A percentile compares a stretch with the other conserved stretches of the same genome.
These are phyloP conservation scores for Lepas anatifera DNA, from an alignment of 2,888 invertebrate genomes.

Conservation along the genomic window DNA sequence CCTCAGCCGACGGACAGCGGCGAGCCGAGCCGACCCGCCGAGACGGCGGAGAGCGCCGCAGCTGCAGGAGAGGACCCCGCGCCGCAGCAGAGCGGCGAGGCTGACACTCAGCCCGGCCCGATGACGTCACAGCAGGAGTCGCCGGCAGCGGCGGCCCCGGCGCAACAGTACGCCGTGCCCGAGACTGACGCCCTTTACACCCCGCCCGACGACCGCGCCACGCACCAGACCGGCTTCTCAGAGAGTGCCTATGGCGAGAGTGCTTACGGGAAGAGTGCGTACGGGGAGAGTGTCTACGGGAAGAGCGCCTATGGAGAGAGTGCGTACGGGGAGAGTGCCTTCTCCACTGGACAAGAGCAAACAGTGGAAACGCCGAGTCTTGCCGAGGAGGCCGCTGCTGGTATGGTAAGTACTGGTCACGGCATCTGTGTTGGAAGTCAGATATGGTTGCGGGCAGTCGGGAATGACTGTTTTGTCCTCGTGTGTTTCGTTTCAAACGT, in stretches of 20 bases:
- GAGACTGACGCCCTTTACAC: background rate
- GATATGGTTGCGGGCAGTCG: no score
- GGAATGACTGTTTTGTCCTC: no score
- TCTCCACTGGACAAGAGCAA: background rate
- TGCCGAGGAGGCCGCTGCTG: background rate
- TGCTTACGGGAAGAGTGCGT: background rate
- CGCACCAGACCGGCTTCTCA: background rate
- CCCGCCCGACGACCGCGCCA: background rate
- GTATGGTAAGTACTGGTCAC: background rate
- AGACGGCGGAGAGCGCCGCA: background rate
- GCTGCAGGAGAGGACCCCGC: background rate
- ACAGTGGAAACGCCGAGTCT: background rate
- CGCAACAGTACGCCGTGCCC: background rate
- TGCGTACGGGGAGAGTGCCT: background rate
- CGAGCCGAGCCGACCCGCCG: background rate
- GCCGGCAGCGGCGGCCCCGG: background rate
- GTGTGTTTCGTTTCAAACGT: no score
- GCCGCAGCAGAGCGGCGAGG: background rate
- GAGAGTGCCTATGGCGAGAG: background rate
- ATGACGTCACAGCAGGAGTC: background rate
- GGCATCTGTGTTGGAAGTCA: no score
- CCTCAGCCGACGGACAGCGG: background rate
- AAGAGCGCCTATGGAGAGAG: background rate
- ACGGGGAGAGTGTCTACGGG: background rate
- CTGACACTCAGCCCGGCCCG: background rate